Evolutionary conservation across 2,888 invertebrate species (phyloP), one percentile per base, ranked within the genome.

Genomic region (Axea sp.): DNA sequence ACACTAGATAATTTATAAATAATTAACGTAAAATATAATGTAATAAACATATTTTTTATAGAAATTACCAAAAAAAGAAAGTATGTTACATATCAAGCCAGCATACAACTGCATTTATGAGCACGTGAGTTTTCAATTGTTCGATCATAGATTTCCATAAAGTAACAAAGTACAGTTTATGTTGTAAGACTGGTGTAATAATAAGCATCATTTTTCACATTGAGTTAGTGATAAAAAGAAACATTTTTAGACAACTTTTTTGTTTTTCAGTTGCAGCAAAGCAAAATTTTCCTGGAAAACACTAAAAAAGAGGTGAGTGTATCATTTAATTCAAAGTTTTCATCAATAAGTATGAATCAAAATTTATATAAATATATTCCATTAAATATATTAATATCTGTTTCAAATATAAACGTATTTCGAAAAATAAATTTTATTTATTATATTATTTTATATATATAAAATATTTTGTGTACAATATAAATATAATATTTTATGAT

Each of bases 41-140:
- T 37, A 22, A 6, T 62, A 24, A 51, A 62, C 37, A 43, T 39
- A n/a, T 75, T 75, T 76, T 24, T 33, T 62, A 47, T 77, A 87
- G 87, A 85, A 81, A 77, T 75, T 86, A 62, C 86, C 86, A 28
- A 82, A 81, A 49, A 84, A 81, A 78, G 81, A 84, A 59, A 87
- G 84, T 77, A 71, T 86, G 76, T 73, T 82, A 75, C 80, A 79
- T 78, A 79, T 87, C 71, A 82, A 78, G 67, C 86, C 86, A 8
- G 81, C 81, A 28, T 87, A 86, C 80, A 83, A 84, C 71, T 87
- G 86, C 72, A 80, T 86, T 76, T 83, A 82, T 76, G 83, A 86
- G 59, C 87, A 87, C 80, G 87, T 87, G 81, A 86, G 87, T 84
- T 78, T 51, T 57, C 53, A 47, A 59, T 59, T 57, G 55, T 12